phyloP scores from a whole-genome alignment of 2,888 invertebrate species.

The Geophilus truncorum region DNA sequence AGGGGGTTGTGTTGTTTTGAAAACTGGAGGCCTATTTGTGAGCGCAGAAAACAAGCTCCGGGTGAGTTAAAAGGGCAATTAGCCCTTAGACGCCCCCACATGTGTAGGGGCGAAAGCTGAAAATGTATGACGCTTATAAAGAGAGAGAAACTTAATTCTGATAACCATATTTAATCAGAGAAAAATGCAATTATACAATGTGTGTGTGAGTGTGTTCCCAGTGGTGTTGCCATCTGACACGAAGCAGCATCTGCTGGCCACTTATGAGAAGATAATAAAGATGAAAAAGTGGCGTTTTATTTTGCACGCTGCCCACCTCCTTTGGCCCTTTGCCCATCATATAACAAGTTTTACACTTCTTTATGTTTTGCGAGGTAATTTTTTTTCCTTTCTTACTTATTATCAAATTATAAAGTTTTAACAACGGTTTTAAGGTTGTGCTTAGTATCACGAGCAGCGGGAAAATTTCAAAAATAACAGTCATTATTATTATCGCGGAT shows the following conservation, averaged over 20 bases:
- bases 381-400: not conserved
- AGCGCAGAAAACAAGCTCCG: slow-evolving; percentile 23
- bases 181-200: slow-evolving; percentile 30
- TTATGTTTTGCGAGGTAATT: not conserved
- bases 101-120: not conserved
- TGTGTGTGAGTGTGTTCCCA: not conserved
- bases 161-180: slow-evolving; percentile 29
- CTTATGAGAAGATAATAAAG: not conserved
- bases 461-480: no score
- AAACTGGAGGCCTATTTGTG: not conserved
- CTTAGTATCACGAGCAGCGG: no score
- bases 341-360: not conserved
- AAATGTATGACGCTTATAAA: slow-evolving; percentile 17
- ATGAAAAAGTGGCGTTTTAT: not conserved
- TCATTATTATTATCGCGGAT: not conserved
- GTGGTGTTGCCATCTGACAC: not conserved
- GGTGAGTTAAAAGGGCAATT: slow-evolving; percentile 28
- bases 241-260: not conserved
- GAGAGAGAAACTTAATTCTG: slow-evolving; percentile 31
- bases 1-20: not conserved
- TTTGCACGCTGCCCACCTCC: not conserved
- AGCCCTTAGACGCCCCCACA: not conserved
- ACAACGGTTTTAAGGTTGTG: not conserved
- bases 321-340: not conserved
- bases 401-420: not conserved